Conservation (phyloP, 2,888 invertebrate species). For the Drosophila macrospina region DNA sequence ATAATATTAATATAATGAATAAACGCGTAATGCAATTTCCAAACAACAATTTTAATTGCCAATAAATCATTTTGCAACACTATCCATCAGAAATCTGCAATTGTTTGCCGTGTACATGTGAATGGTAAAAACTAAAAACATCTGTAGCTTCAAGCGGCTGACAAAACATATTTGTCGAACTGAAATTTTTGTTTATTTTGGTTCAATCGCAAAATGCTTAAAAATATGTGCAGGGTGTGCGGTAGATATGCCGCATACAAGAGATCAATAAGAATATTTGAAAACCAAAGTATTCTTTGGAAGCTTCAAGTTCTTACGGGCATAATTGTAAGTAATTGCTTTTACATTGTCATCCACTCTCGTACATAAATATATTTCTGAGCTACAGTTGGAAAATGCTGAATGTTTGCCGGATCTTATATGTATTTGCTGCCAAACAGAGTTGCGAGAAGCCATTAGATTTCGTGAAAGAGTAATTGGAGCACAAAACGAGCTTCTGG, state of each 20-base stretch:
- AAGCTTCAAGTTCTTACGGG: slow-evolving; percentile 51
- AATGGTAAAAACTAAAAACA: slow-evolving; percentile 35
- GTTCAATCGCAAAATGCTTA: slow-evolving; percentile 34
- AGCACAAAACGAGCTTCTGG: slow-evolving; percentile 49
- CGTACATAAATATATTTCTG: background rate
- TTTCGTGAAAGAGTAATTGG: slow-evolving; percentile 54
- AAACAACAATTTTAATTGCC: background rate
- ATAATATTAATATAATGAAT: background rate
- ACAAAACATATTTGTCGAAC: slow-evolving; percentile 18
- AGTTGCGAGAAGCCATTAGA: slow-evolving; percentile 46
- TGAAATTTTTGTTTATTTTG: slow-evolving; percentile 8
- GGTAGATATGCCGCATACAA: slow-evolving; percentile 44
- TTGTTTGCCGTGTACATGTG: slow-evolving; percentile 19
- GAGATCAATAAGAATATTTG: slow-evolving; percentile 46
- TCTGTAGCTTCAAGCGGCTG: slow-evolving; percentile 11
- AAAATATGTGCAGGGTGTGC: slow-evolving; percentile 53
- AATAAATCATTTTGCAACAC: slow-evolving; percentile 28
- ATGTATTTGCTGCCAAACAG: slow-evolving; percentile 56
- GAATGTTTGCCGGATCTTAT: slow-evolving; percentile 49
- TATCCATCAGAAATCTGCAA: background rate
- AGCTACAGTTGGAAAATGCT: slow-evolving; percentile 41
- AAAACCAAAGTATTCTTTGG: slow-evolving; percentile 41
- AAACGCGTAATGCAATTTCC: background rate
- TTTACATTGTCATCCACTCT: background rate
- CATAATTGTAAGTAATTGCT: slow-evolving; percentile 3